Conservation (phyloP, 2,797 vertebrate species). For the Botia almorhae region DNA sequence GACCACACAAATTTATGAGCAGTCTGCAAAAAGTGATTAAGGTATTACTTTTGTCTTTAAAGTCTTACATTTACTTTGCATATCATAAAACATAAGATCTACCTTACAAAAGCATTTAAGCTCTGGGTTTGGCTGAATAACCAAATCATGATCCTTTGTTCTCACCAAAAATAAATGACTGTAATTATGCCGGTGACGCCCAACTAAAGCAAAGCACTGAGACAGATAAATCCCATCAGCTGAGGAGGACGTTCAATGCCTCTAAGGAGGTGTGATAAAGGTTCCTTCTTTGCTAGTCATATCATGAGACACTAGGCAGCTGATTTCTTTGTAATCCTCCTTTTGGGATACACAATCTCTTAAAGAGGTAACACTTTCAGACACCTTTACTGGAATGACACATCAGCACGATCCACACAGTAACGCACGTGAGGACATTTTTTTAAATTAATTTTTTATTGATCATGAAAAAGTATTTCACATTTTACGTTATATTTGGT, state of each 20-base stretch:
- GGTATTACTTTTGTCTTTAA: too few relatives aligned
- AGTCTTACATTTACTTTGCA: neutral
- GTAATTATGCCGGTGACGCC: constrained; percentile 66
- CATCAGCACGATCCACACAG: neutral
- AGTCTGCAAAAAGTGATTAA: too few relatives aligned
- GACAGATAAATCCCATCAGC: constrained; percentile 38
- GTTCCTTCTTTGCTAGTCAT: constrained; percentile 11
- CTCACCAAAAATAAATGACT: constrained; percentile 64
- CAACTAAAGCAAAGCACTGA: constrained; percentile 34
- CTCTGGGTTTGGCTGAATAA: constrained; percentile 50
- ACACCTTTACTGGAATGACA: neutral
- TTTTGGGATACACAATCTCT: neutral
- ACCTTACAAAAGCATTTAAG: constrained; percentile 1
- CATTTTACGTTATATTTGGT: neutral
- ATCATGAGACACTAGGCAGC: constrained; percentile 3
- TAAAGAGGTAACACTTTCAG: neutral
- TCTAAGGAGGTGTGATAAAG: constrained; percentile 8
- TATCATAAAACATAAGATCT: constrained; percentile 3
- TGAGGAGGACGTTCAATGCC: constrained; percentile 27
- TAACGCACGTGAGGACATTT: neutral
- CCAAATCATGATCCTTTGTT: constrained; percentile 65
- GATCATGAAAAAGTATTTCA: neutral
- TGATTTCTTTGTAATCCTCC: constrained; percentile 1
- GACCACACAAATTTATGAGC: neutral
- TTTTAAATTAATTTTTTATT: neutral